A percentile compares a stretch with the other conserved stretches of the same genome.
These are phyloP conservation scores for Stichodactyla helianthus DNA, from an alignment of 64 coral and sea anemone genomes.

Conservation along the genomic window DNA sequence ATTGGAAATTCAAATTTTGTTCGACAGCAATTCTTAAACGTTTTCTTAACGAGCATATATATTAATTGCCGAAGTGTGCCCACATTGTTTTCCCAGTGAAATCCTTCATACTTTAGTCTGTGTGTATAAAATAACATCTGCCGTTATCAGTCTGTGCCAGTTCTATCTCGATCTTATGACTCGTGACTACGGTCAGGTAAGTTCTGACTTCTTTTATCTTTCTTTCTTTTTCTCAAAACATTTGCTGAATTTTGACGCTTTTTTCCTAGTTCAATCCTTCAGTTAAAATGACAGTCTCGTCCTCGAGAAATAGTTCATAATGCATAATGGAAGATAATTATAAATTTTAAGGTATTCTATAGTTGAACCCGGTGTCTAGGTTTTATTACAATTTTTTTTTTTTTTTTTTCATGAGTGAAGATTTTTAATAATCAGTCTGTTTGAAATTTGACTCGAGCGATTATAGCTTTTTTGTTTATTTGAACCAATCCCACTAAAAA, in stretches of 20 bases:
- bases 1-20: not conserved
- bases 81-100: not conserved
- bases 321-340: not conserved
- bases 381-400: not conserved
- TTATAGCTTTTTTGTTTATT: not conserved
- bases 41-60: constrained; percentile 6
- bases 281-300: no score
- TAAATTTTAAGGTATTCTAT: not conserved
- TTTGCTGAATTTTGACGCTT: not conserved
- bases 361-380: not conserved
- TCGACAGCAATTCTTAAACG: not conserved
- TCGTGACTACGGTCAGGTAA: not conserved
- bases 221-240: not conserved
- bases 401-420: not conserved
- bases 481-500: not conserved
- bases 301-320: no score
- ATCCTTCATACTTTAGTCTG: not conserved
- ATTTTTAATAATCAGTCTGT: not conserved
- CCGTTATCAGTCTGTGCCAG: not conserved
- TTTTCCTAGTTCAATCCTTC: not conserved
- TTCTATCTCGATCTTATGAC: not conserved
- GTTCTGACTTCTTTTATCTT: not conserved
- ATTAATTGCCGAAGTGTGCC: not conserved
- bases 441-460: not conserved
- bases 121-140: constrained; percentile 2